A percentile compares a stretch with the other conserved stretches of the same genome.
Evolutionary conservation across 2,888 invertebrate species (phyloP).

Genomic region (Macaria notata): DNA sequence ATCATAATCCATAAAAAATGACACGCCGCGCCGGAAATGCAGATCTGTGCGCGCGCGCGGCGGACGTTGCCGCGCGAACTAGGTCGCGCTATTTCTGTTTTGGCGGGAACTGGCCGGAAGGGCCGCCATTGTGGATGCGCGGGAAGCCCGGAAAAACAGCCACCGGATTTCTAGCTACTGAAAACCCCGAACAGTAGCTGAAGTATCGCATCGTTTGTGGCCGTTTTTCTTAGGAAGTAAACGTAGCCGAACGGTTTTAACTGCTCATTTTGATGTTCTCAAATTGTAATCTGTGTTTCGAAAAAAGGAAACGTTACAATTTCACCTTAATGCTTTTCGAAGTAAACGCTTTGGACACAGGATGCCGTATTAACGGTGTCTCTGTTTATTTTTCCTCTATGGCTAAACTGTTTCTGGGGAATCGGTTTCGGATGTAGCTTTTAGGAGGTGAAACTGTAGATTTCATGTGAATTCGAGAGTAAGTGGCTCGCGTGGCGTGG

Average conservation of each 20-base stretch:
- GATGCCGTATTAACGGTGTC: slow-evolving; percentile 43
- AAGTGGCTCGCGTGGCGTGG: slow-evolving; percentile 25
- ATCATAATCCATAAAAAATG: slow-evolving; percentile 76
- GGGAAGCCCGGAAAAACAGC: slow-evolving; percentile 78
- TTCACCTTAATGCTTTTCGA: slow-evolving; percentile 45
- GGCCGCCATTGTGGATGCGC: slow-evolving; percentile 78
- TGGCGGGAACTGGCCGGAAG: slow-evolving; percentile 82
- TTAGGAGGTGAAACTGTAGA: slow-evolving; percentile 40
- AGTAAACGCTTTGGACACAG: slow-evolving; percentile 47
- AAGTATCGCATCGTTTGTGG: slow-evolving; percentile 52
- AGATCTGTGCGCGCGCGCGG: slow-evolving; percentile 63
- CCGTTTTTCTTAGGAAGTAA: slow-evolving; percentile 64
- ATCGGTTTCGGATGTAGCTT: slow-evolving; percentile 42
- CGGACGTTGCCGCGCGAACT: slow-evolving; percentile 75
- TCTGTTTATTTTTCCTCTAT: slow-evolving; percentile 46
- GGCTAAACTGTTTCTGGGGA: slow-evolving; percentile 45
- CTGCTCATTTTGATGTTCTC: slow-evolving; percentile 53
- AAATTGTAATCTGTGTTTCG: slow-evolving; percentile 49
- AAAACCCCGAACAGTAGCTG: slow-evolving; percentile 63
- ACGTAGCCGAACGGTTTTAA: slow-evolving; percentile 51
- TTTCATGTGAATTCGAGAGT: slow-evolving; percentile 58
- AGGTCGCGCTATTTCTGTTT: slow-evolving; percentile 81
- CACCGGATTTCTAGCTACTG: slow-evolving; percentile 78
- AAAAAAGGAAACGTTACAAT: slow-evolving; percentile 54
- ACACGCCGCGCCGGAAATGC: slow-evolving; percentile 78